phyloP scores from a whole-genome alignment of 1,140 invertebrate genomes.

The Cyrtorhinus lividipennis region DNA sequence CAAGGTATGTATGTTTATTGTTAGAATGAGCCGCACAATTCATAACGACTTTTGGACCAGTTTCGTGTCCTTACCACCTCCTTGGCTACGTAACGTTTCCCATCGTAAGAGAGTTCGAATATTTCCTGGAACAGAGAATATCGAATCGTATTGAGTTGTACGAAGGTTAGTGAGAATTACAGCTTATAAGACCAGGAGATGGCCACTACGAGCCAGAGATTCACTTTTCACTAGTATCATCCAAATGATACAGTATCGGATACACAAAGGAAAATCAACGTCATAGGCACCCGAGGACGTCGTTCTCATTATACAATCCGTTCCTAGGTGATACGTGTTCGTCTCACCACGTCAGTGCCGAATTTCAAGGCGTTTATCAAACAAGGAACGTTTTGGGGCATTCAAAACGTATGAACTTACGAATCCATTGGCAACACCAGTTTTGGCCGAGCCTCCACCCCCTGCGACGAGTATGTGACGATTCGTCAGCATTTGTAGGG shows the following conservation, averaged over 20 bases:
- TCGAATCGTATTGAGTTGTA: constrained; percentile 18
- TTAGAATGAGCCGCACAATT: constrained; percentile 59
- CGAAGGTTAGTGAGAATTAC: neutral
- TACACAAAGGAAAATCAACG: too few species aligned
- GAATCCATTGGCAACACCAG: constrained; percentile 90
- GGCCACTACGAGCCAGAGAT: neutral
- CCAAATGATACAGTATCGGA: neutral
- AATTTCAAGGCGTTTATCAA: too few species aligned
- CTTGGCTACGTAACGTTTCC: constrained; percentile 61
- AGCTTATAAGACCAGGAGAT: neutral
- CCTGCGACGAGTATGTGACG: constrained; percentile 88
- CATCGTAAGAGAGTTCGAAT: constrained; percentile 74
- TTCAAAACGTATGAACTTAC: too few species aligned
- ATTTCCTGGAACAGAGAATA: constrained; percentile 53
- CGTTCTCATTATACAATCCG: too few species aligned
- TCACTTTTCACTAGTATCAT: neutral
- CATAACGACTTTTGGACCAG: constrained; percentile 80
- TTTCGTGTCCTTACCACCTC: constrained; percentile 77
- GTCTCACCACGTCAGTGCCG: too few species aligned
- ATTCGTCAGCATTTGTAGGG: constrained; percentile 74
- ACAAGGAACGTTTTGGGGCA: too few species aligned
- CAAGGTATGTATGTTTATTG: constrained; percentile 57
- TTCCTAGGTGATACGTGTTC: too few species aligned
- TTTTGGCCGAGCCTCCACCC: constrained; percentile 87
- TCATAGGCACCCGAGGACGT: too few species aligned